These are phyloP conservation scores for Pantala flavescens DNA, from an alignment of 1,140 invertebrate genomes.

Conservation along the genomic window DNA sequence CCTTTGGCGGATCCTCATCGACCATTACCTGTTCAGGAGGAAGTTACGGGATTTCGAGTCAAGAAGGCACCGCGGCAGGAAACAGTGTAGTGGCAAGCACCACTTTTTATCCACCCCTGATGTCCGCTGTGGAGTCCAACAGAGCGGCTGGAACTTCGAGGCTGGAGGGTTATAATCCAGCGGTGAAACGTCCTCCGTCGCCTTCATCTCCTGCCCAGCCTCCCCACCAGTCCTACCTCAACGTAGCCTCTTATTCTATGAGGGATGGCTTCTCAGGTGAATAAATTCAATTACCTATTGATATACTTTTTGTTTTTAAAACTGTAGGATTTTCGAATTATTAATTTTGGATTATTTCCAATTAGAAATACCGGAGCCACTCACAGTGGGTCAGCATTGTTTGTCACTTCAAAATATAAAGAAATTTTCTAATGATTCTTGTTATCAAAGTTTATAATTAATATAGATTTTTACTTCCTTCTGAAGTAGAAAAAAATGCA, in stretches of 20 bases:
- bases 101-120: slow-evolving; percentile 64
- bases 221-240: slow-evolving; percentile 42
- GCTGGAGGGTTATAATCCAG: background rate
- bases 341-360: no score
- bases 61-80: background rate
- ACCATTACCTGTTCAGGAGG: slow-evolving; percentile 31
- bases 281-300: background rate
- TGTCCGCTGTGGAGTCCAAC: background rate
- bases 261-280: background rate
- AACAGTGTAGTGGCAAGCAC: slow-evolving; percentile 43
- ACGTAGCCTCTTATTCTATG: slow-evolving; percentile 16
- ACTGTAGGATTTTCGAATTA: no score
- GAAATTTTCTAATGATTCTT: no score
- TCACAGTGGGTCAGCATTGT: no score
- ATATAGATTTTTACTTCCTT: no score
- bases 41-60: slow-evolving; percentile 24
- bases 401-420: no score
- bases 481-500: no score
- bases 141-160: background rate
- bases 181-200: background rate
- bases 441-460: no score
- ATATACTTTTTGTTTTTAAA: no score
- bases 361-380: no score
- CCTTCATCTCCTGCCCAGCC: slow-evolving; percentile 50
- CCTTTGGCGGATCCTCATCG: slow-evolving; percentile 34